Evolutionary conservation across 1,140 invertebrate genomes (phyloP).

Genomic region (Macrostomum lignano): DNA sequence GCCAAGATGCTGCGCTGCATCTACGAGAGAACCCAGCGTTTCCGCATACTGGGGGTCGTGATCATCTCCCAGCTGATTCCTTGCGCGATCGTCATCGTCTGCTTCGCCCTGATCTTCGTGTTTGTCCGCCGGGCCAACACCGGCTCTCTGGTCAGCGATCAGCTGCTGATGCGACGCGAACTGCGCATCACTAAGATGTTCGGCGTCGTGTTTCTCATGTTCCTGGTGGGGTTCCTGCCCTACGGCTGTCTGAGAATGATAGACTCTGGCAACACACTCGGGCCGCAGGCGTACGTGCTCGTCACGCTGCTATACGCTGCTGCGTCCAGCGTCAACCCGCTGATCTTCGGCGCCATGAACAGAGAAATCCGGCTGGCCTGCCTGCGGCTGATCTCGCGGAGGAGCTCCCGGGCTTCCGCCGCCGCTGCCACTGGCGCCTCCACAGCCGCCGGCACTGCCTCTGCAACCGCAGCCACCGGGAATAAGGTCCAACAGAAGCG

Average conservation of each 20-base stretch:
- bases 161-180: slow-evolving; percentile 16
- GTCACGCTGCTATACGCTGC: slow-evolving; percentile 23
- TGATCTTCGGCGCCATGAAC: slow-evolving; percentile 26
- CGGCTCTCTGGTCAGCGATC: no score
- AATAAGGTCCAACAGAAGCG: no score
- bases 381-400: no score
- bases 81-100: slow-evolving; percentile 19
- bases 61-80: slow-evolving; percentile 20
- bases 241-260: slow-evolving; percentile 20
- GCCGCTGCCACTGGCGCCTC: no score
- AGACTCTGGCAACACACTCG: slow-evolving; percentile 13
- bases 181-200: slow-evolving; percentile 28
- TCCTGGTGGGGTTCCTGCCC: slow-evolving; percentile 21
- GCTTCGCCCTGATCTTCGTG: slow-evolving; percentile 23
- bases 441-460: no score
- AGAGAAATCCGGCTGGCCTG: no score
- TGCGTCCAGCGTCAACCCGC: slow-evolving; percentile 19
- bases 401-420: no score
- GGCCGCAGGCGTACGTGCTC: slow-evolving; percentile 21
- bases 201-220: slow-evolving; percentile 22
- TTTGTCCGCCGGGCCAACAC: slow-evolving; percentile 19
- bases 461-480: no score
- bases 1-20: slow-evolving; percentile 1
- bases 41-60: slow-evolving; percentile 18
- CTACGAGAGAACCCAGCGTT: neutral